phyloP scores from a whole-genome alignment of 2,888 invertebrate species.

The Lapara coniferarum region DNA sequence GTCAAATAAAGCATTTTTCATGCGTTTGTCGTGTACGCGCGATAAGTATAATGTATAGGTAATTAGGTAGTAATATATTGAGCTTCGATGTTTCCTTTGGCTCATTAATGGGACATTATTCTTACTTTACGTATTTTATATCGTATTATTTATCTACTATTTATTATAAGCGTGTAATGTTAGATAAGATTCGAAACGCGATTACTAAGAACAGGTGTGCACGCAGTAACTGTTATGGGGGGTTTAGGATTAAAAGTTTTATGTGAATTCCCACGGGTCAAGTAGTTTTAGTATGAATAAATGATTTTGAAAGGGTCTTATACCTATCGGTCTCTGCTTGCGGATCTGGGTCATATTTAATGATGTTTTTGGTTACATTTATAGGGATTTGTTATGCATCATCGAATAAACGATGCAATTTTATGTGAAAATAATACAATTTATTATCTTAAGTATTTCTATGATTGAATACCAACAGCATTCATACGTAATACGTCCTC shows the following conservation, averaged over 20 bases:
- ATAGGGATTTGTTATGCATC: neutral
- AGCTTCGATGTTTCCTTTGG: conserved; percentile 67
- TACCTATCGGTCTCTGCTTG: neutral
- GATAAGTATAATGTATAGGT: conserved; percentile 80
- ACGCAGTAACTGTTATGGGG: conserved; percentile 2
- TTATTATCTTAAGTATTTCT: neutral
- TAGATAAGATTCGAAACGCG: conserved; percentile 40
- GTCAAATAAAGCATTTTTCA: conserved; percentile 71
- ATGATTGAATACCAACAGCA: too few species aligned
- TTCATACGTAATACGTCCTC: too few species aligned
- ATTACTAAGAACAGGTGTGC: conserved; percentile 22
- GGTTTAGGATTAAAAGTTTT: conserved; percentile 8
- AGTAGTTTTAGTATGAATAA: neutral
- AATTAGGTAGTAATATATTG: conserved; percentile 78
- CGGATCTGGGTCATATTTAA: conserved; percentile 2
- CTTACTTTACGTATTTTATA: conserved; percentile 68
- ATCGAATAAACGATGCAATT: neutral
- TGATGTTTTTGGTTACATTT: neutral
- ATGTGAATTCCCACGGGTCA: neutral
- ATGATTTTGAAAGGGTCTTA: neutral
- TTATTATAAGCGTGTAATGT: conserved; percentile 51
- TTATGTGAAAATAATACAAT: neutral
- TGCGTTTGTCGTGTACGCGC: conserved; percentile 48
- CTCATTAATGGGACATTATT: conserved; percentile 74
- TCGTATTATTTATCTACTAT: conserved; percentile 58